phyloP scores from a whole-genome alignment of 2,888 invertebrate genomes.

The Loripinus fragilis region DNA sequence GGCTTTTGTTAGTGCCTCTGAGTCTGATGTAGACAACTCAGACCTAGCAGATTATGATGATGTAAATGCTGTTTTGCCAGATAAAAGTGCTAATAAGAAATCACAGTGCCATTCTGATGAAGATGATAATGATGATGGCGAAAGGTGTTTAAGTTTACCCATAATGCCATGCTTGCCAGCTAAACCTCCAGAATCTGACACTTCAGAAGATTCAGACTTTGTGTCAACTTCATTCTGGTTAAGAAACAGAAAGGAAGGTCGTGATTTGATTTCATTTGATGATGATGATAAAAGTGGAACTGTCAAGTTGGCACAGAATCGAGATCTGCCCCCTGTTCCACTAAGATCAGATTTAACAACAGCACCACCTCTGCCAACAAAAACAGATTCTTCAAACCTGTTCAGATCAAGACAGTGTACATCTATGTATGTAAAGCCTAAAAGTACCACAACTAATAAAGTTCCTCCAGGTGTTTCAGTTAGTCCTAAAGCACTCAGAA shows the following conservation, averaged over 20 bases:
- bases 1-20: constrained; percentile 22
- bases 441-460: no score
- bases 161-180: constrained; percentile 18
- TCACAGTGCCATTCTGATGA: background rate
- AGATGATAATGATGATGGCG: constrained; percentile 29
- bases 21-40: background rate
- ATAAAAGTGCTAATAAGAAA: background rate
- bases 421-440: constrained; percentile 1
- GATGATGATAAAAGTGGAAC: background rate
- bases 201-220: constrained; percentile 67
- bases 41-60: constrained; percentile 15
- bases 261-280: background rate
- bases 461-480: no score
- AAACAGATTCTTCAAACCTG: background rate
- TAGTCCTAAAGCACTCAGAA: no score
- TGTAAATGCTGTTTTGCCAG: constrained; percentile 5
- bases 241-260: constrained; percentile 44
- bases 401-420: background rate
- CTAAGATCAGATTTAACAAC: constrained; percentile 27
- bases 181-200: constrained; percentile 49
- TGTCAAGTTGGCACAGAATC: background rate
- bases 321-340: constrained; percentile 26
- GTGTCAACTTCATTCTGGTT: constrained; percentile 61
- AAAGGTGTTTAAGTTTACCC: constrained; percentile 49
- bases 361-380: background rate